These are phyloP conservation scores for Zenarchopterus dispar DNA, from an alignment of 2,797 vertebrate species.

Conservation along the genomic window DNA sequence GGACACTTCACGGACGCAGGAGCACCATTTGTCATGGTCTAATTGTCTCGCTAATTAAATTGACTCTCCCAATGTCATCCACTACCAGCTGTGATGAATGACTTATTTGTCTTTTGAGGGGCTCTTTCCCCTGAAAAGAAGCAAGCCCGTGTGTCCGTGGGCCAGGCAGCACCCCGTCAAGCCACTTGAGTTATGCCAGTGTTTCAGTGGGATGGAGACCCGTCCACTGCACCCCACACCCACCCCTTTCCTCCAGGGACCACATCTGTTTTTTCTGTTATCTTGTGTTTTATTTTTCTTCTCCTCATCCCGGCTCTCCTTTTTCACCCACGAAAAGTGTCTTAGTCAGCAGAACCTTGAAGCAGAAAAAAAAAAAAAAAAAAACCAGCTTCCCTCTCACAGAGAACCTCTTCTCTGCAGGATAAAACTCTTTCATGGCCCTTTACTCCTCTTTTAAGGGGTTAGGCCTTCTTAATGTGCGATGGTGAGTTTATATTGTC, in stretches of 20 bases:
- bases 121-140: constrained; percentile 44
- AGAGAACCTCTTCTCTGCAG: constrained; percentile 28
- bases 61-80: constrained; percentile 62
- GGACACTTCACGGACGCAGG: constrained; percentile 36
- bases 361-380: constrained; percentile 40
- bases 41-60: constrained; percentile 74
- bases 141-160: constrained; percentile 19
- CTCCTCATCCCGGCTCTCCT: constrained; percentile 31
- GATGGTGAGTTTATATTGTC: constrained; percentile 13
- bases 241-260: constrained; percentile 48
- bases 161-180: constrained; percentile 19
- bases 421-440: constrained; percentile 29
- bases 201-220: constrained; percentile 35
- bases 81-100: constrained; percentile 71
- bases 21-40: constrained; percentile 60
- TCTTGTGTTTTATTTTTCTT: constrained; percentile 14
- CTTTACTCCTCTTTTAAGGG: constrained; percentile 29
- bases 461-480: constrained; percentile 34
- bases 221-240: constrained; percentile 36
- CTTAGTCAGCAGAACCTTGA: constrained; percentile 79
- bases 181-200: constrained; percentile 54
- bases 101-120: constrained; percentile 66
- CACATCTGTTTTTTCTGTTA: constrained; percentile 76
- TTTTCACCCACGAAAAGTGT: constrained; percentile 42
- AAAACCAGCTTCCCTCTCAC: constrained; percentile 25